Evolutionary conservation across 1,140 invertebrate genomes (phyloP), one percentile per base, ranked within the genome.

Genomic region (Eupristina koningsbergeri): DNA sequence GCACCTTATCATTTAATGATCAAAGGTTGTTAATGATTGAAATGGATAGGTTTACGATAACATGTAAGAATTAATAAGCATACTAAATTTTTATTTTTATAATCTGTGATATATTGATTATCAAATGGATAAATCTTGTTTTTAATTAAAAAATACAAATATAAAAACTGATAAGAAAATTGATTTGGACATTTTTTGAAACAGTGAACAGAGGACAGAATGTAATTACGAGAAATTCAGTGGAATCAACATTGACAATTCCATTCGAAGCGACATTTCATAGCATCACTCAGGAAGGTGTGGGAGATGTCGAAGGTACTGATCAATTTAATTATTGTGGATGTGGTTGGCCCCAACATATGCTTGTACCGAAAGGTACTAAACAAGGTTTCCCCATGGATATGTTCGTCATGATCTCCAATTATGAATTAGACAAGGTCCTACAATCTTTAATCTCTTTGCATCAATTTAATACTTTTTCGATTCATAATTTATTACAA

Each of bases 271-370:
- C 93, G 58, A 95, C 94, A 11, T 96, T 95, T 92, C 91, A 94
- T 15, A 93, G 95, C 71, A 88, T 95, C 63, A 90, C 92, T 29
- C 80, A 84, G 45, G 90, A 91, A 19, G 86, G 86, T 19, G 90
- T 85, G 41, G 88, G 87, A 81, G 13, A 87, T 50, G 36, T 75
- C 11, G 0, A 41, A 0, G 53, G 8, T 15, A 67, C 69, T 8
- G 79, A 81, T 26, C 3, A n/a, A 29, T 81, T 81, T 26, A 81
- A 81, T 34, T 76, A 34, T 93, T 97, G 97, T 90, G 96, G 96
- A 53, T 97, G 96, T 89, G 97, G 97, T 69, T 97, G 96, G 96
- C 97, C 97, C 1, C 94, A 97, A 71, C 96, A 98, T 89, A 95
- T 97, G 95, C 93, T 98, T 1, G 89, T 97, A 39, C 95, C 96